phyloP scores from a whole-genome alignment of 2,113 vertebrate species.

The Lagopus muta region DNA sequence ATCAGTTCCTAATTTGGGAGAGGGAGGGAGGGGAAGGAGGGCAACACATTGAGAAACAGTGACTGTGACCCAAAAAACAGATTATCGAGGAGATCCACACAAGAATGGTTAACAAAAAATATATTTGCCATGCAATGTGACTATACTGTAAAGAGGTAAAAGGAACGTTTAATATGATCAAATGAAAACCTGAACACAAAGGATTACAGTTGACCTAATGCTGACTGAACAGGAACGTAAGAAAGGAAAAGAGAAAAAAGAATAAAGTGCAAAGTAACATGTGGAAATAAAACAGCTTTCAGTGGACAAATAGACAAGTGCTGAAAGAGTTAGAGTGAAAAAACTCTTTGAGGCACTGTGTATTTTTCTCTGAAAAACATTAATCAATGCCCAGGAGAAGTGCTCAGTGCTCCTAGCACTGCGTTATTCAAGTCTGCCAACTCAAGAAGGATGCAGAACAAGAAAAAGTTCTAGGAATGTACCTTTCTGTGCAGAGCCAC shows the following conservation, averaged over 20 bases:
- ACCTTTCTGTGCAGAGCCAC: background rate
- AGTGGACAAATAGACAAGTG: background rate
- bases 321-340: background rate
- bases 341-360: background rate
- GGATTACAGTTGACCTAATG: background rate
- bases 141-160: background rate
- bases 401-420: background rate
- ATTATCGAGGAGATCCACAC: background rate
- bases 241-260: background rate
- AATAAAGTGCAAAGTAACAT: background rate
- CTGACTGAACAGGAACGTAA: background rate
- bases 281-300: background rate
- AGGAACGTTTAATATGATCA: background rate
- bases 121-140: background rate
- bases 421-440: background rate
- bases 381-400: background rate
- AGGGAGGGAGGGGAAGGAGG: background rate
- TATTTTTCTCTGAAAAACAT: background rate
- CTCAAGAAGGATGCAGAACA: background rate
- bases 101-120: background rate
- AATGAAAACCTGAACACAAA: background rate
- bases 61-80: background rate
- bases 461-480: background rate
- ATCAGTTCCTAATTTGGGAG: background rate
- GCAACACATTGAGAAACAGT: background rate